phyloP scores from a whole-genome alignment of 2,797 vertebrate species.

The Aplochiton taeniatus region DNA sequence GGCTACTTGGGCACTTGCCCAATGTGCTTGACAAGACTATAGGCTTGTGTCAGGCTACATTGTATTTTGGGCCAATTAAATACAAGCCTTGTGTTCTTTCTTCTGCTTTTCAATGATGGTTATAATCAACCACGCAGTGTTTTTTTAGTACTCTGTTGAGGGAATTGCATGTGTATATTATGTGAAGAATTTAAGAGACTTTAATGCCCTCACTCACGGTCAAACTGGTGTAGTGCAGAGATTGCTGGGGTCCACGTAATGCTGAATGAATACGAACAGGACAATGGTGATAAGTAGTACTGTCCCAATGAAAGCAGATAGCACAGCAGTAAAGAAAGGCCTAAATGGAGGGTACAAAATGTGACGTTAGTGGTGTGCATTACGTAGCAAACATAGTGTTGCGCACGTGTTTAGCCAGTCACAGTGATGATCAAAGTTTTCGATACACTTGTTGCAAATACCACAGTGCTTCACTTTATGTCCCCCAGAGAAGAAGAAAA shows the following conservation, averaged over 20 bases:
- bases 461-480: conserved; percentile 79
- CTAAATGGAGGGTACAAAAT: conserved; percentile 53
- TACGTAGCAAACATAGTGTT: neutral
- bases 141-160: too few species aligned
- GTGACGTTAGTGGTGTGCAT: neutral
- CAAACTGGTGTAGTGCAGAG: conserved; percentile 72
- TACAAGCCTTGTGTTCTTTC: too few species aligned
- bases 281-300: conserved; percentile 62
- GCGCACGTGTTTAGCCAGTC: conserved; percentile 83
- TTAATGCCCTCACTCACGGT: conserved; percentile 53
- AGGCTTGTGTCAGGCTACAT: too few species aligned
- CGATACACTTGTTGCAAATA: conserved; percentile 78
- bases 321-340: conserved; percentile 77
- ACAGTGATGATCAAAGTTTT: conserved; percentile 81
- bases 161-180: too few species aligned
- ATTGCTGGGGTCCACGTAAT: conserved; percentile 65
- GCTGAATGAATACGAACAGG: conserved; percentile 76
- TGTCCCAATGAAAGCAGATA: conserved; percentile 65
- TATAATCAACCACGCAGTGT: too few species aligned
- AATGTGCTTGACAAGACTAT: too few species aligned
- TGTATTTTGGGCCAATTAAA: too few species aligned
- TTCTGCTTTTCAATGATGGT: too few species aligned
- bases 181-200: too few species aligned
- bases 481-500: conserved; percentile 53
- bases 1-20: too few species aligned